These are phyloP conservation scores for Athene cunicularia DNA, from an alignment of 2,113 vertebrate genomes.

Conservation along the genomic window DNA sequence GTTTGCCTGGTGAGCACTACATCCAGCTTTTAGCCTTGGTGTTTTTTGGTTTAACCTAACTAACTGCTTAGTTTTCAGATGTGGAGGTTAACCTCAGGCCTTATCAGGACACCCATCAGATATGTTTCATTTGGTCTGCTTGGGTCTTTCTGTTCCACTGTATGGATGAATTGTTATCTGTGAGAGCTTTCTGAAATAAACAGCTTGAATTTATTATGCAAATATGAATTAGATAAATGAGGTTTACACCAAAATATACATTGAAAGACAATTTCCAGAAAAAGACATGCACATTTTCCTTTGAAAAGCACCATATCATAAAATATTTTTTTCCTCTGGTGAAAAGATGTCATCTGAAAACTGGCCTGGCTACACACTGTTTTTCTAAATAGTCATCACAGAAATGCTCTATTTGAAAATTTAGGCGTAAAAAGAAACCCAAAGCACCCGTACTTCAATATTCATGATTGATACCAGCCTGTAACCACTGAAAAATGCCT, in stretches of 20 bases:
- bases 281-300: background rate
- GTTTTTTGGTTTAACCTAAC: background rate
- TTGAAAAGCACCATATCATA: background rate
- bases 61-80: background rate
- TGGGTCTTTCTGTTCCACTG: background rate
- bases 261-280: background rate
- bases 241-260: background rate
- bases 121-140: background rate
- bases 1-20: background rate
- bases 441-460: background rate
- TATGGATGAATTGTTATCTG: accelerated
- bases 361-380: background rate
- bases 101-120: background rate
- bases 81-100: background rate
- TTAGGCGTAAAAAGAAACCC: background rate
- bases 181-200: background rate
- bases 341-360: background rate
- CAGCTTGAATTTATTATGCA: background rate
- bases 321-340: background rate
- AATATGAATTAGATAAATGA: background rate
- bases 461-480: background rate
- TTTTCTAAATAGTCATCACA: background rate
- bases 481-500: background rate
- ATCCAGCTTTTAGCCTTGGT: background rate
- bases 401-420: background rate